These are phyloP conservation scores for Altica lythri DNA, from an alignment of 2,888 invertebrate genomes.

Conservation along the genomic window DNA sequence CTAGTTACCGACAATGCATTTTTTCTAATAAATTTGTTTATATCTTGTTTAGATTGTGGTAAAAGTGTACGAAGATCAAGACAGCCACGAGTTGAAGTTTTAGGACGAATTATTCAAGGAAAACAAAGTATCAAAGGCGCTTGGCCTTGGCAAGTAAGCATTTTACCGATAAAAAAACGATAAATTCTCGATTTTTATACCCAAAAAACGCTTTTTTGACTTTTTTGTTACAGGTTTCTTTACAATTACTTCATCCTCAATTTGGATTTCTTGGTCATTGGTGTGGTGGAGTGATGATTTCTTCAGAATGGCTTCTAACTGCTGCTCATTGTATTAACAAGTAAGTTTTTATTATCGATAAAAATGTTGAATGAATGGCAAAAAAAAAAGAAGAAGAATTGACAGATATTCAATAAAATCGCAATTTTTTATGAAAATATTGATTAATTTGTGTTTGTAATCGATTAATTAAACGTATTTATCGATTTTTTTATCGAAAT, in stretches of 20 bases:
- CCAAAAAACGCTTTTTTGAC: neutral
- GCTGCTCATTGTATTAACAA: slow-evolving; percentile 92
- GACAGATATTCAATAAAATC: too few species aligned
- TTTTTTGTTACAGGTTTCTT: slow-evolving; percentile 68
- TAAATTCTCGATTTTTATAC: neutral
- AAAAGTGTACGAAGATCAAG: slow-evolving; percentile 66
- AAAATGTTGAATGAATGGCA: too few species aligned
- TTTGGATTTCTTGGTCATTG: slow-evolving; percentile 91
- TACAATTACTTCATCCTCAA: slow-evolving; percentile 85
- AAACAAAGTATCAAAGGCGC: slow-evolving; percentile 76
- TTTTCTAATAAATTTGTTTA: too few species aligned
- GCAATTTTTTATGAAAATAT: too few species aligned
- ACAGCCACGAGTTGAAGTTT: slow-evolving; percentile 62
- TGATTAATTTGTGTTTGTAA: too few species aligned
- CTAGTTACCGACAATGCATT: too few species aligned
- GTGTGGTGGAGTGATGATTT: slow-evolving; percentile 90
- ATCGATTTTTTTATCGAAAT: too few species aligned
- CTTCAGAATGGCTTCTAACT: slow-evolving; percentile 83
- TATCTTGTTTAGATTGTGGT: slow-evolving; percentile 65
- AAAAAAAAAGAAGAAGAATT: too few species aligned
- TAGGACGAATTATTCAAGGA: slow-evolving; percentile 76
- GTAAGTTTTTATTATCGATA: too few species aligned
- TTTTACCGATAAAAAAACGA: neutral
- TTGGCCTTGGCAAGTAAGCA: slow-evolving; percentile 81
- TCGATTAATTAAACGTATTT: too few species aligned